Evolutionary conservation across 1,140 invertebrate species (phyloP).

Genomic region (Magallana angulata): DNA sequence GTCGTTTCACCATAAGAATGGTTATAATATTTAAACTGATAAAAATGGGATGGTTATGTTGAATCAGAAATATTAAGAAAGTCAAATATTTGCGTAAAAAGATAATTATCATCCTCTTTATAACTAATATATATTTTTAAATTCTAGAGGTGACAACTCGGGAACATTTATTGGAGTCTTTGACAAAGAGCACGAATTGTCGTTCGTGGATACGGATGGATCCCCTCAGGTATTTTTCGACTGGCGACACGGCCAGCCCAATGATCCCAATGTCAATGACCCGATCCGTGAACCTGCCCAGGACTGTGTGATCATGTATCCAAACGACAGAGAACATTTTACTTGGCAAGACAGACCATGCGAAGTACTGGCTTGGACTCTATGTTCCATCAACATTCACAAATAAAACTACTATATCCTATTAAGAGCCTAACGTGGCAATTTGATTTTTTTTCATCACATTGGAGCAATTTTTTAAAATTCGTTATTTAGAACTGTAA

Average conservation of each 20-base stretch:
- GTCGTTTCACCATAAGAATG: no score
- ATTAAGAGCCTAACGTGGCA: no score
- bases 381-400: conserved; percentile 26
- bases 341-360: conserved; percentile 35
- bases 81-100: no score
- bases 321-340: background rate
- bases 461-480: no score
- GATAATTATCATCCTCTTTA: no score
- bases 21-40: no score
- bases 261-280: conserved; percentile 32
- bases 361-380: background rate
- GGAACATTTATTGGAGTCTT: conserved; percentile 16
- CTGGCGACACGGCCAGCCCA: conserved; percentile 22
- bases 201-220: conserved; percentile 26
- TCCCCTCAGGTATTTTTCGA: conserved; percentile 16
- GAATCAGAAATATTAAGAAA: no score
- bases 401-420: background rate
- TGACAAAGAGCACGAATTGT: background rate
- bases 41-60: no score
- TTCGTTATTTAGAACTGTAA: no score
- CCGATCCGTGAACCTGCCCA: background rate
- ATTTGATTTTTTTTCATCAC: no score
- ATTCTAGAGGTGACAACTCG: background rate
- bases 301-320: conserved; percentile 28
- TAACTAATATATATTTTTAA: no score